Conservation (phyloP, 1,140 invertebrate genomes). For the Papilio aristodemus region DNA sequence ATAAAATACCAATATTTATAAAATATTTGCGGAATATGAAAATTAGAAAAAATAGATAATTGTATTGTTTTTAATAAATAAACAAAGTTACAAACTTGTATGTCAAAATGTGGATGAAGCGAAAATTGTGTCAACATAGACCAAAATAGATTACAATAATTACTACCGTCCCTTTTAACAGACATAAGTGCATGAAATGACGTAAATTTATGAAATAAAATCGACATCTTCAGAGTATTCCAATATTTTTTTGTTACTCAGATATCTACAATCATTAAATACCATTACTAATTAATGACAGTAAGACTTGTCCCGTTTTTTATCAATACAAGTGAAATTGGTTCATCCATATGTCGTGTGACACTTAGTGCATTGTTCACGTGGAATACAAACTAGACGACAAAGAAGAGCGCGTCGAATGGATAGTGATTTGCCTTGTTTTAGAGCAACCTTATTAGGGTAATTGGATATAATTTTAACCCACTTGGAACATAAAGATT, state of each 20-base stretch:
- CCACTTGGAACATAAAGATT: too few species aligned
- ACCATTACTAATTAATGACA: too few species aligned
- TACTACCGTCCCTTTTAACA: neutral
- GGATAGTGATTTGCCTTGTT: neutral
- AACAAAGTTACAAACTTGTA: neutral
- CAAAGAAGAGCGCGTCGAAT: neutral
- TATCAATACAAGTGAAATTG: neutral
- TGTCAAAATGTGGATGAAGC: neutral
- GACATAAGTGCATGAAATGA: too few species aligned
- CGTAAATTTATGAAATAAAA: too few species aligned
- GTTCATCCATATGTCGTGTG: neutral
- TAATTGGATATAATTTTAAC: too few species aligned
- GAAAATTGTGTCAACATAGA: neutral
- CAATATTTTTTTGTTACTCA: too few species aligned
- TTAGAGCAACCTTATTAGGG: neutral
- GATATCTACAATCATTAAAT: too few species aligned
- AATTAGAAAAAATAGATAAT: too few species aligned
- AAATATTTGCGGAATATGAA: too few species aligned
- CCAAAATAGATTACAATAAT: conserved; percentile 1
- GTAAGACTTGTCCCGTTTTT: neutral
- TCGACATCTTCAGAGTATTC: too few species aligned
- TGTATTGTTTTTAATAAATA: too few species aligned
- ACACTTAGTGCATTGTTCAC: neutral
- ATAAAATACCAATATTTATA: too few species aligned
- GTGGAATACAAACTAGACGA: neutral